Conservation (phyloP, 2,113 vertebrate genomes). For the Mus pahari region DNA sequence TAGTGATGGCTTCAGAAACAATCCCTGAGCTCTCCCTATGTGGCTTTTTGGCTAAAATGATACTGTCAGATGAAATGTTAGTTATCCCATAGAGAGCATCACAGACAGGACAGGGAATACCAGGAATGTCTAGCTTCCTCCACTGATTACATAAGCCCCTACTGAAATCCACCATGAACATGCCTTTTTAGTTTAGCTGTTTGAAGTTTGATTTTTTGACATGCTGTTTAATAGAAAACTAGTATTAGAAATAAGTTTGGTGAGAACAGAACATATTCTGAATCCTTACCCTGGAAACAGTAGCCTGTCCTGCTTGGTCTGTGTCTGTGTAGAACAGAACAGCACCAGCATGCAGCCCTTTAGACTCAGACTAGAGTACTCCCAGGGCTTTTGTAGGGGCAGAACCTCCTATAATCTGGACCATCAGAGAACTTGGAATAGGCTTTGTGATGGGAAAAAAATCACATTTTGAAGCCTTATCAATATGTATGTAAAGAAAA, state of each 20-base stretch:
- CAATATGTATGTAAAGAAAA: neutral
- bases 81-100: neutral
- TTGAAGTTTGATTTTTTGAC: neutral
- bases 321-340: neutral
- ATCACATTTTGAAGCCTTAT: neutral
- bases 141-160: neutral
- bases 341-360: neutral
- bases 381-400: neutral
- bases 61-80: neutral
- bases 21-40: neutral
- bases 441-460: neutral
- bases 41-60: neutral
- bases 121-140: neutral
- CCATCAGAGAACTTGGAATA: neutral
- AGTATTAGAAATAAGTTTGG: neutral
- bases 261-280: neutral
- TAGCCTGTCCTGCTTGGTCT: neutral
- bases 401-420: neutral
- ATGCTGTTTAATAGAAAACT: neutral
- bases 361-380: neutral
- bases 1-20: neutral
- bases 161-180: neutral
- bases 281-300: neutral
- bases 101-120: neutral
- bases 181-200: neutral